phyloP scores from a whole-genome alignment of 2,888 invertebrate genomes.

The Drosophila mercatorum region DNA sequence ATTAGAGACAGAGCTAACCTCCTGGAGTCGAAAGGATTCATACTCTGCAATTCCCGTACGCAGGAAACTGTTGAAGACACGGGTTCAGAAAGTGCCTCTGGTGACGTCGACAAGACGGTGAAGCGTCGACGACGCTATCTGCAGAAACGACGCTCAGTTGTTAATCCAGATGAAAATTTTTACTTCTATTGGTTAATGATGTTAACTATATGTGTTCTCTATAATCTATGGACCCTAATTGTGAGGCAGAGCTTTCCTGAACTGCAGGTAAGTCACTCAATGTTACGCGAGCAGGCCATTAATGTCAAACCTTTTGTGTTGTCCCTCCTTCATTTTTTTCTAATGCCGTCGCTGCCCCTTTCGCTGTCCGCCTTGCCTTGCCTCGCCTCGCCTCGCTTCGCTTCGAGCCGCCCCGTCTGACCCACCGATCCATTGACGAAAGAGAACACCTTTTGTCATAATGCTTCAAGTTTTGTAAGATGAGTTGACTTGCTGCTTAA shows the following conservation, averaged over 20 bases:
- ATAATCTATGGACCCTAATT: slow-evolving; percentile 98
- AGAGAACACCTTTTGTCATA: slow-evolving; percentile 47
- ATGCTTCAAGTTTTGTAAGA: slow-evolving; percentile 48
- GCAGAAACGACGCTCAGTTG: slow-evolving; percentile 91
- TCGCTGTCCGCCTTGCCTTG: background rate
- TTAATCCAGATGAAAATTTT: slow-evolving; percentile 97
- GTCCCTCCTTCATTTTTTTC: slow-evolving; percentile 2
- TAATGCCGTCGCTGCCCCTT: background rate
- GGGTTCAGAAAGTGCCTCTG: slow-evolving; percentile 89
- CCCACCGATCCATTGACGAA: slow-evolving; percentile 1
- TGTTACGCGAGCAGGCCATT: background rate
- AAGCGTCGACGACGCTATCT: slow-evolving; percentile 89
- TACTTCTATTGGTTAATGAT: slow-evolving; percentile 98
- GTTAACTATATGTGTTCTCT: slow-evolving; percentile 94
- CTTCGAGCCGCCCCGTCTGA: too few species aligned
- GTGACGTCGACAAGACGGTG: slow-evolving; percentile 86
- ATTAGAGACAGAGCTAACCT: background rate
- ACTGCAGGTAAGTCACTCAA: slow-evolving; percentile 87
- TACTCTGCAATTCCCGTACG: background rate
- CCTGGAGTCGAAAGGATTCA: background rate
- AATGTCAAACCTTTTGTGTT: slow-evolving; percentile 10
- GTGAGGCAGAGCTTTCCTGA: slow-evolving; percentile 97
- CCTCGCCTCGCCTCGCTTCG: background rate
- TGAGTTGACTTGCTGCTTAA: slow-evolving; percentile 56
- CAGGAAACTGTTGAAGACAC: slow-evolving; percentile 88